phyloP scores from a whole-genome alignment of 1,140 invertebrate species.

The Cyclargus thomasi region DNA sequence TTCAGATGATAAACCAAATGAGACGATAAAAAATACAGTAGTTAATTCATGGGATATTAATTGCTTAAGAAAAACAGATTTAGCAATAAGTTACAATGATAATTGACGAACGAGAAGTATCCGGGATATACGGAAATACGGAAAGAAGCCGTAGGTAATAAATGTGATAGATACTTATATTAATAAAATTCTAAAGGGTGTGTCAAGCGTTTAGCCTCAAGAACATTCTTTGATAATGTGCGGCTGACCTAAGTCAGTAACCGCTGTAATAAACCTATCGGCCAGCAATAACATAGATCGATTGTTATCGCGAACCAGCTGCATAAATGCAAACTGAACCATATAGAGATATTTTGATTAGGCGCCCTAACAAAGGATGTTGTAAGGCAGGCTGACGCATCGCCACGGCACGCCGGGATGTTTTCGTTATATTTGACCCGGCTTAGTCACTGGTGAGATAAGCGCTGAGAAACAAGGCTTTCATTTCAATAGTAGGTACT shows the following conservation, averaged over 20 bases:
- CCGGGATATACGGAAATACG: no score
- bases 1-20: constrained; percentile 6
- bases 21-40: not conserved
- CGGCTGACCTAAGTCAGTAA: not conserved
- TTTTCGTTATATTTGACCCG: constrained; percentile 27
- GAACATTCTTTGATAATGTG: not conserved
- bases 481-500: constrained; percentile 17
- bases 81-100: no score
- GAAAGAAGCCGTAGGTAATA: not conserved
- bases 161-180: not conserved
- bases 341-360: constrained; percentile 21
- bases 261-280: not conserved
- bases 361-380: constrained; percentile 29
- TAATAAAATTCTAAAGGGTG: not conserved
- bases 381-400: constrained; percentile 28
- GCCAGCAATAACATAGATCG: constrained; percentile 6
- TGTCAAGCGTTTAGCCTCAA: not conserved
- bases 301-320: not conserved
- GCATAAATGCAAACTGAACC: constrained; percentile 18
- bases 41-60: not conserved
- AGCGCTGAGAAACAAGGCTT: constrained; percentile 20
- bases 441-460: constrained; percentile 24
- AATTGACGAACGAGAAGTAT: no score
- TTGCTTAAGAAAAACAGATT: no score
- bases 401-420: constrained; percentile 26